Evolutionary conservation across 1,140 invertebrate genomes (phyloP), one percentile per base, ranked within the genome.

Genomic region (Listronotus bonariensis): DNA sequence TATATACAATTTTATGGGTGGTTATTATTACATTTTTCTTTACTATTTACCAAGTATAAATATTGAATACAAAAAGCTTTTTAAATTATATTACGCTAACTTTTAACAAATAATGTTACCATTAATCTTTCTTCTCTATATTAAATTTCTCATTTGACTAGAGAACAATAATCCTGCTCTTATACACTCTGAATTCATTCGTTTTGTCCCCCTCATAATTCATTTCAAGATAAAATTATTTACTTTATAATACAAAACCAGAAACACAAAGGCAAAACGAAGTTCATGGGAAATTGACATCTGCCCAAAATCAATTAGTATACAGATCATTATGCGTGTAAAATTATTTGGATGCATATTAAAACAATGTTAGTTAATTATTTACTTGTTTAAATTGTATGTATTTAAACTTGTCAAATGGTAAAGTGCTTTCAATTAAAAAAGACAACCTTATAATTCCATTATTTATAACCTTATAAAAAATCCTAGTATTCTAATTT

Each of bases 101-200:
- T 17, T 17, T 48, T 48, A 48, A 48, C 18, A 17, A 17, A n/a
- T 7, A 17, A 48, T 48, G n/a, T 48, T 48, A 48, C 4, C 12
- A 48, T 12, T 18, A 15, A 18, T 48, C 45, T 11, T 18, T 14
- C 41, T 43, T 18, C 45, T 48, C 45, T 17, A 48, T 48, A 48
- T 48, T 48, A 48, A 48, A 48, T 48, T 48, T 48, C 45, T 11
- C 45, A 6, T 48, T 48, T 48, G 45, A 48, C 45, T 48, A 6
- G 45, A 18, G 18, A 18, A 26, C 45, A 48, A 48, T 48, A 48
- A 48, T 4, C n/a, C 5, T 17, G 18, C 18, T 48, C 12, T 48
- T 12, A 17, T 18, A 11, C 9, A 48, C 9, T 5, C 45, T 17
- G 6, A 48, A 11, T 20, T 48, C 18, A 20, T 48, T 15, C 12